Percentiles rank a stretch among this genome's conserved stretches.
Conservation (phyloP, 2,797 vertebrate species). For the Peromyscus nudipes region DNA sequence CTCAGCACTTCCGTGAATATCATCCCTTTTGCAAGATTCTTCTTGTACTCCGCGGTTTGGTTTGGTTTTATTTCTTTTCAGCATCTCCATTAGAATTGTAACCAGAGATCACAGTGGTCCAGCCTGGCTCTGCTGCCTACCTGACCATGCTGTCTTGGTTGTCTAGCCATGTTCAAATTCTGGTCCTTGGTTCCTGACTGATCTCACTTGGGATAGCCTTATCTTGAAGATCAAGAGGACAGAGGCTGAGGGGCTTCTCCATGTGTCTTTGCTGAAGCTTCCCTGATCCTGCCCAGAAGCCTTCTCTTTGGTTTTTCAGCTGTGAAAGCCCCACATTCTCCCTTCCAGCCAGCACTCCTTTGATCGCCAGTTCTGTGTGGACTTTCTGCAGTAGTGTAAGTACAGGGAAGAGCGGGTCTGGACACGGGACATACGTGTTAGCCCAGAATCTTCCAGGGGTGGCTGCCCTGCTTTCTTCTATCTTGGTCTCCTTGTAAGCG, state of each 20-base stretch:
- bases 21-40: background rate
- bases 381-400: background rate
- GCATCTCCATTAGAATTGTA: background rate
- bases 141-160: background rate
- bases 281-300: too few species aligned
- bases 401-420: background rate
- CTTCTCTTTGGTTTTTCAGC: background rate
- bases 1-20: background rate
- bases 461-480: background rate
- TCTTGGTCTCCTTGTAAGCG: background rate
- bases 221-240: background rate
- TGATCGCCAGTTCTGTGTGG: background rate
- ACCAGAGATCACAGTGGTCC: background rate
- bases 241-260: background rate
- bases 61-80: too few species aligned
- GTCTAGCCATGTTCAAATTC: background rate
- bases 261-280: too few species aligned
- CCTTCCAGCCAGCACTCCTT: background rate
- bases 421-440: background rate
- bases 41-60: too few species aligned
- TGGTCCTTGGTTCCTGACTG: background rate
- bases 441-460: background rate
- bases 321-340: background rate
- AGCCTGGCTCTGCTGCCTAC: background rate
- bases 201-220: background rate